Conservation (phyloP, 2,797 vertebrate species). For the Enteromius paludinosus region DNA sequence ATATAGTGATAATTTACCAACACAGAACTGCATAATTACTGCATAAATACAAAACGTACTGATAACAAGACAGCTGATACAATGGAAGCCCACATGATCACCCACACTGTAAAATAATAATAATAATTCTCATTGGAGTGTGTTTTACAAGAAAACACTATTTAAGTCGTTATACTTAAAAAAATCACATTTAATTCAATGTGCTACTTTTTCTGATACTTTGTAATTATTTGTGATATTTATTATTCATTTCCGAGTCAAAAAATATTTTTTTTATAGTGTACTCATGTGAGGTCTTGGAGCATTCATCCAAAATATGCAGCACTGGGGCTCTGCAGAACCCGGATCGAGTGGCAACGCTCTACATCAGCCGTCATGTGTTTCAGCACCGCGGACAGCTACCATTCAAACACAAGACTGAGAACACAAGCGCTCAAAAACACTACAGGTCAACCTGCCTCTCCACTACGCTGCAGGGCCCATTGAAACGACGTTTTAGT, state of each 20-base stretch:
- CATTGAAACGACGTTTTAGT: background rate
- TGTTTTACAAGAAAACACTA: background rate
- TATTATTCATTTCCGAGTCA: background rate
- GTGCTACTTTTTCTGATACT: background rate
- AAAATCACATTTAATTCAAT: background rate
- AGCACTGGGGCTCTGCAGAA: background rate
- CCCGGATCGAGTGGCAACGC: slow-evolving; percentile 1
- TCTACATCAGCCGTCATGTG: background rate
- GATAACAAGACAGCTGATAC: background rate
- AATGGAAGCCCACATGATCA: background rate
- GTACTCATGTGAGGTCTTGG: background rate
- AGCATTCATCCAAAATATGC: background rate
- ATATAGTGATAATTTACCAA: background rate
- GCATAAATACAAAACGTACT: background rate
- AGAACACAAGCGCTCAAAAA: background rate
- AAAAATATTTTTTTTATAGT: background rate
- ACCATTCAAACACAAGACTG: background rate
- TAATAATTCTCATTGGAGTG: background rate
- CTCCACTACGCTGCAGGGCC: background rate
- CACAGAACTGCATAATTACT: background rate
- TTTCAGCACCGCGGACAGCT: slow-evolving; percentile 40
- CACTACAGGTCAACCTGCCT: slow-evolving; percentile 5
- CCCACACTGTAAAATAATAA: background rate
- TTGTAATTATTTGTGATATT: background rate
- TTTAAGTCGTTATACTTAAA: background rate